Evolutionary conservation across 2,797 vertebrate genomes (phyloP).

Genomic region (Catharus ustulatus): DNA sequence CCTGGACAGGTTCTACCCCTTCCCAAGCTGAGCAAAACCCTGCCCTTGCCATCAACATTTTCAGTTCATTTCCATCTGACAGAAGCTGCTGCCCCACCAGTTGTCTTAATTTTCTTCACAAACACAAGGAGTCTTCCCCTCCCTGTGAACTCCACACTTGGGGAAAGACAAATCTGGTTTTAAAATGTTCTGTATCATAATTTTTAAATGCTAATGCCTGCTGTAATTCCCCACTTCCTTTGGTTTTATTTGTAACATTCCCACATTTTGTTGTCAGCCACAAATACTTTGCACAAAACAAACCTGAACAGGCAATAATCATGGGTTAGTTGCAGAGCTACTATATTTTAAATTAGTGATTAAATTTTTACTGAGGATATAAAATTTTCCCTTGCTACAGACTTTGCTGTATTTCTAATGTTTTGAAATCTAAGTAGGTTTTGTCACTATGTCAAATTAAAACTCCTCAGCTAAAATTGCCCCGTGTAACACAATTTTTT

Average conservation of each 20-base stretch:
- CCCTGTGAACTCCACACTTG: neutral
- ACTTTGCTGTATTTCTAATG: neutral
- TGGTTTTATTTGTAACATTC: neutral
- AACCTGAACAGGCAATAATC: neutral
- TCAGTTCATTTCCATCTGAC: neutral
- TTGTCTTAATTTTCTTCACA: neutral
- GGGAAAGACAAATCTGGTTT: neutral
- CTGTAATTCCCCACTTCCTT: fast-evolving
- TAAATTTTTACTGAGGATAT: neutral
- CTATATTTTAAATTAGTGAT: neutral
- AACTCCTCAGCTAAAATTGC: neutral
- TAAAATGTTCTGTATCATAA: neutral
- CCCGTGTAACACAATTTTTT: neutral
- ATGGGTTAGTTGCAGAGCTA: neutral
- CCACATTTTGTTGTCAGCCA: neutral
- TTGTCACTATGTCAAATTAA: neutral
- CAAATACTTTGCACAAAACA: neutral
- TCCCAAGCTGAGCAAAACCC: neutral
- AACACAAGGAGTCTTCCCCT: neutral
- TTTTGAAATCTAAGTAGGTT: neutral
- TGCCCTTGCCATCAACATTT: neutral
- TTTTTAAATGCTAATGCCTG: neutral
- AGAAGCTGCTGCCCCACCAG: neutral
- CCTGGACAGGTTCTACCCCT: neutral
- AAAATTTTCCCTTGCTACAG: neutral